Percentiles rank a stretch among this genome's conserved stretches.
These are phyloP conservation scores for Oreochromis niloticus DNA, from an alignment of 2,113 vertebrate species.

Conservation along the genomic window DNA sequence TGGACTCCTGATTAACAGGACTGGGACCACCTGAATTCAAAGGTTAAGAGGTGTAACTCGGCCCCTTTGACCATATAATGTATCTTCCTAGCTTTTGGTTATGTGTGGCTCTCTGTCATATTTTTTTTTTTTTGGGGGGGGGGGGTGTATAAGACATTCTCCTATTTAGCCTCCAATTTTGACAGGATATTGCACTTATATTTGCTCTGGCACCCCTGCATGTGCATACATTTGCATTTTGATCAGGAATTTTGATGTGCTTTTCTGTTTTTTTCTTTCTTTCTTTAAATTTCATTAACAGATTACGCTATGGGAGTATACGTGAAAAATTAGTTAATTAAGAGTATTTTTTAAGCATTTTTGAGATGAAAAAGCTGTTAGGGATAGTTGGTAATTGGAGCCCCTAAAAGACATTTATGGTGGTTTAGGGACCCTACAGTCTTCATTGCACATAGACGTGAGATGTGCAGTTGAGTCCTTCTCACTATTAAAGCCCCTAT, in stretches of 20 bases:
- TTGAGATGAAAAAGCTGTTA: neutral
- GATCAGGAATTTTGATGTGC: neutral
- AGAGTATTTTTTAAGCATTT: neutral
- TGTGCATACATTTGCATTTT: neutral
- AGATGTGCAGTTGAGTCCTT: neutral
- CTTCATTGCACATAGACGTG: neutral
- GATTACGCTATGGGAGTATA: accelerated
- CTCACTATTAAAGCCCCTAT: neutral
- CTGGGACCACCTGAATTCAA: neutral
- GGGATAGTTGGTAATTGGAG: neutral
- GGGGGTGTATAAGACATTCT: neutral
- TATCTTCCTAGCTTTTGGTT: neutral
- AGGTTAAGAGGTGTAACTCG: neutral
- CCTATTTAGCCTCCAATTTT: neutral
- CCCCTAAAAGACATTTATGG: neutral
- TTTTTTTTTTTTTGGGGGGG: neutral
- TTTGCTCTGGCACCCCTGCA: neutral
- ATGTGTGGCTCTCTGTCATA: neutral
- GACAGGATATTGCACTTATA: neutral
- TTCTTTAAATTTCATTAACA: neutral
- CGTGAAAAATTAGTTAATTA: accelerated
- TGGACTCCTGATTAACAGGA: neutral
- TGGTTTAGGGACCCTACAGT: neutral
- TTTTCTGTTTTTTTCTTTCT: accelerated
- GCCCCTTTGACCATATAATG: neutral